phyloP scores from a whole-genome alignment of 2,113 vertebrate species.

The Cebus imitator region DNA sequence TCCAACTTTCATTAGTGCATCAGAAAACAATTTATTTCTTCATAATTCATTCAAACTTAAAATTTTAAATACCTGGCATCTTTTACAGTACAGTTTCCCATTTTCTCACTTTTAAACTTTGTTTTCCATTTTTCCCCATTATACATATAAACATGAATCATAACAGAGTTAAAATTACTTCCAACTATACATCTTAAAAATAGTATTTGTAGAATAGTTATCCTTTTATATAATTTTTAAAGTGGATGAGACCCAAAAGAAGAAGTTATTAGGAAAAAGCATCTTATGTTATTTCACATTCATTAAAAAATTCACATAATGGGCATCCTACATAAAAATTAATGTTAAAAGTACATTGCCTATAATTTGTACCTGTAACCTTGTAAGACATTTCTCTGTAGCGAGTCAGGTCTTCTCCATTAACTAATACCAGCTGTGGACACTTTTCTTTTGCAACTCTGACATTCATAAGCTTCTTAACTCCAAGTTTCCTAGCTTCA shows the following conservation, averaged over 20 bases:
- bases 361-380: constrained; percentile 88
- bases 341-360: not conserved
- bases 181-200: not conserved
- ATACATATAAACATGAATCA: not conserved
- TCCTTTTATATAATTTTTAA: not conserved
- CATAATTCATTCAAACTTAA: constrained; percentile 20
- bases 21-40: not conserved
- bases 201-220: not conserved
- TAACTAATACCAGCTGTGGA: constrained; percentile 90
- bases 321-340: not conserved
- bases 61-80: not conserved
- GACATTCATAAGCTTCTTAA: constrained; percentile 90
- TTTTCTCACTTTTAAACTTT: constrained; percentile 21
- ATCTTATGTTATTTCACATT: not conserved
- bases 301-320: constrained; percentile 4
- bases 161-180: not conserved
- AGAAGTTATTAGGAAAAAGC: constrained; percentile 1
- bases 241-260: not conserved
- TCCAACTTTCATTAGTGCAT: not conserved
- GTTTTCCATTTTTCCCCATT: not conserved
- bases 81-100: not conserved
- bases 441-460: constrained; percentile 90
- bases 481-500: constrained; percentile 88
- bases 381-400: constrained; percentile 94
- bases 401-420: constrained; percentile 93